Conservation (phyloP, 2,113 vertebrate species). For the Poeciliopsis occidentalis region DNA sequence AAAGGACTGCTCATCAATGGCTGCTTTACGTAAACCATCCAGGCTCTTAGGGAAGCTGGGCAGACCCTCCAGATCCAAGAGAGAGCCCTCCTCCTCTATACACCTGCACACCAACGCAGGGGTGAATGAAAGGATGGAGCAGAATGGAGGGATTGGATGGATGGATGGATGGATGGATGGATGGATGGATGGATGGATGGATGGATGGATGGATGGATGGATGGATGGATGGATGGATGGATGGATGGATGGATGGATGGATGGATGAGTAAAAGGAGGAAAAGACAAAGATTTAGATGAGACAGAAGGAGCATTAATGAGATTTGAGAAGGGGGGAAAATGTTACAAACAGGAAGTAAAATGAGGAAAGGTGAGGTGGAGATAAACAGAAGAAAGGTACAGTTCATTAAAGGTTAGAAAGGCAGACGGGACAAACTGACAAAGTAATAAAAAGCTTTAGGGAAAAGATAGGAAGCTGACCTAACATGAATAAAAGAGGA, state of each 20-base stretch:
- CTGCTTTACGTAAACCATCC: slow-evolving; percentile 92
- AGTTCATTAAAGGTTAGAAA: slow-evolving; percentile 29
- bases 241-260: too few species aligned
- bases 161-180: too few species aligned
- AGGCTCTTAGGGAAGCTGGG: slow-evolving; percentile 95
- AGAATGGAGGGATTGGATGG: slow-evolving; percentile 29
- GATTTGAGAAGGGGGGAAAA: slow-evolving; percentile 1
- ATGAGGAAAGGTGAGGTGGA: slow-evolving; percentile 22
- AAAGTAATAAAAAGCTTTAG: slow-evolving; percentile 5
- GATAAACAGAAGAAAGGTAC: slow-evolving; percentile 25
- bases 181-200: too few species aligned
- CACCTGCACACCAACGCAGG: slow-evolving; percentile 87
- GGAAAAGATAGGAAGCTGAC: slow-evolving; percentile 19
- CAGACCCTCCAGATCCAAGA: slow-evolving; percentile 95
- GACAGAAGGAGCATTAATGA: slow-evolving; percentile 13
- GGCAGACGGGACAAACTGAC: neutral
- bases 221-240: too few species aligned
- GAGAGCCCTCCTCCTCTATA: slow-evolving; percentile 90
- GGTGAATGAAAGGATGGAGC: slow-evolving; percentile 46
- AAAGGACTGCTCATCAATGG: slow-evolving; percentile 89
- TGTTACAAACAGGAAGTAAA: neutral
- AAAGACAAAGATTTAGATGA: neutral
- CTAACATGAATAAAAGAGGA: neutral
- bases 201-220: too few species aligned
- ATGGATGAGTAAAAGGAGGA: slow-evolving; percentile 19